These are phyloP conservation scores for Aldabrachelys gigantea DNA, from an alignment of 2,113 vertebrate species.

Conservation along the genomic window DNA sequence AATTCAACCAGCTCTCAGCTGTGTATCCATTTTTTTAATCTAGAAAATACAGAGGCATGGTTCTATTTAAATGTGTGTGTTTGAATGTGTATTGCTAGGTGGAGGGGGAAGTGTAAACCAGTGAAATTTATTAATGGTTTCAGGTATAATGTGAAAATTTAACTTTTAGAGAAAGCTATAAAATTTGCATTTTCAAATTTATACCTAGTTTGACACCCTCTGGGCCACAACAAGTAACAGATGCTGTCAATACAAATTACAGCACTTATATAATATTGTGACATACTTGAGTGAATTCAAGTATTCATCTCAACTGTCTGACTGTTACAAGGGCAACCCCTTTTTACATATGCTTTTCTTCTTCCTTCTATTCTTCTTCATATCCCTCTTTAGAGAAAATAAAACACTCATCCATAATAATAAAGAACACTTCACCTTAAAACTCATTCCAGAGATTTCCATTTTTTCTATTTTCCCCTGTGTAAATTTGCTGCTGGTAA, in stretches of 20 bases:
- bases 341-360: constrained; percentile 12
- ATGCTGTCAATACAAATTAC: constrained; percentile 65
- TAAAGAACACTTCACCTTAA: background rate
- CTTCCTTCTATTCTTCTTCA: constrained; percentile 4
- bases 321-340: constrained; percentile 12
- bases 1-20: background rate
- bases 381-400: background rate
- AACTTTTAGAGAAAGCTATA: constrained; percentile 49
- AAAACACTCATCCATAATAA: background rate
- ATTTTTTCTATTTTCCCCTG: background rate
- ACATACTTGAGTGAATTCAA: constrained; percentile 46
- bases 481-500: background rate
- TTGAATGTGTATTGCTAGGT: background rate
- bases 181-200: constrained; percentile 69
- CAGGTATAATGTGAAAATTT: constrained; percentile 50
- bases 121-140: constrained; percentile 51
- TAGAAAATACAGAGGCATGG: background rate
- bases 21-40: background rate
- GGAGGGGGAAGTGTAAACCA: background rate
- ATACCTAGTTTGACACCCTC: constrained; percentile 37
- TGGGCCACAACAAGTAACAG: constrained; percentile 64
- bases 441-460: background rate
- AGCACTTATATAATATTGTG: constrained; percentile 37
- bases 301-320: constrained; percentile 28
- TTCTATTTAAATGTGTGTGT: background rate